These are phyloP conservation scores for Sciurus carolinensis DNA, from an alignment of 2,797 vertebrate genomes.

Conservation along the genomic window DNA sequence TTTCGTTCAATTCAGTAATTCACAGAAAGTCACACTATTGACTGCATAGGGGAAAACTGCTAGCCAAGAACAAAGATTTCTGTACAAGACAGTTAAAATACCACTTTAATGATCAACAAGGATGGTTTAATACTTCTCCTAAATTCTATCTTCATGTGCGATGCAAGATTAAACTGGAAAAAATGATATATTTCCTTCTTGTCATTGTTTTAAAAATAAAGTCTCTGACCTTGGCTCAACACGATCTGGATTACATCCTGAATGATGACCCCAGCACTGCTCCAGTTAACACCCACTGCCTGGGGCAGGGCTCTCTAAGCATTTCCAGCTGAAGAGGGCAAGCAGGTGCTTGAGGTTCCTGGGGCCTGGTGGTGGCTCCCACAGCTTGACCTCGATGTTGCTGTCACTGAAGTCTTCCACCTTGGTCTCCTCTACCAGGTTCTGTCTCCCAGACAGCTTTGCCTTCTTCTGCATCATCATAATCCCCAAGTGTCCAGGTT, in stretches of 20 bases:
- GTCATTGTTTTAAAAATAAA: not conserved
- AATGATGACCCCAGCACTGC: not conserved
- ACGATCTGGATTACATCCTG: not conserved
- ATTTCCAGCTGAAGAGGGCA: constrained; percentile 81
- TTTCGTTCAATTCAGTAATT: constrained; percentile 1
- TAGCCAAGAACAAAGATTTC: not conserved
- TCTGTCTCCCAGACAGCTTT: constrained; percentile 57
- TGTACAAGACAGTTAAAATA: not conserved
- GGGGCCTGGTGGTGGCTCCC: constrained; percentile 73
- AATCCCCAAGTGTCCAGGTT: constrained; percentile 78
- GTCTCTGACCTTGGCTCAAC: constrained; percentile 40
- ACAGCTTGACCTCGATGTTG: constrained; percentile 89
- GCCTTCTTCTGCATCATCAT: constrained; percentile 83
- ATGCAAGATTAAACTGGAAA: not conserved
- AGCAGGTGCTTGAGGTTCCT: constrained; percentile 80
- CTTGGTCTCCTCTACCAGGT: constrained; percentile 65
- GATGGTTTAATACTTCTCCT: not conserved
- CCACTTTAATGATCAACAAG: not conserved
- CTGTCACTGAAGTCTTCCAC: constrained; percentile 87
- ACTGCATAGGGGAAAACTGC: not conserved
- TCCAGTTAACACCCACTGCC: constrained; percentile 66
- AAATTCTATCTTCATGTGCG: not conserved
- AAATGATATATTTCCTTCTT: not conserved
- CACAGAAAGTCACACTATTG: not conserved
- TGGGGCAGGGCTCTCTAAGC: constrained; percentile 72